Evolutionary conservation across 92 coral and sea anemone species (phyloP).

Genomic region (Epizoanthus stellaris): DNA sequence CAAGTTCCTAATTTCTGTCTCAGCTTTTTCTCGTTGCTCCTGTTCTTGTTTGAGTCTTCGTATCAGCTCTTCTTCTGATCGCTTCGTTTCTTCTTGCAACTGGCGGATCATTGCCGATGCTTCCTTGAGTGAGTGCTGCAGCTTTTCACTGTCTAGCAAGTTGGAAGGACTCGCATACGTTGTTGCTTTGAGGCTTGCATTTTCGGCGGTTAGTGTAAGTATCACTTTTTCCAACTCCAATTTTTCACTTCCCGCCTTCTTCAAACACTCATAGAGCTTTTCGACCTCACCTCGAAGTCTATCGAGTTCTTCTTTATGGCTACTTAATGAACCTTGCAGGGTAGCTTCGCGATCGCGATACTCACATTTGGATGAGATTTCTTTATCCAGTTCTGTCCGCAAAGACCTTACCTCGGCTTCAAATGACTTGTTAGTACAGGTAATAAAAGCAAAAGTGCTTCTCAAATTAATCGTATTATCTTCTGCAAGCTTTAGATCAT

Average conservation of each 20-base stretch:
- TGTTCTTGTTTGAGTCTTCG: neutral
- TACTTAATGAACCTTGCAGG: conserved; percentile 8
- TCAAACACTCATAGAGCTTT: conserved; percentile 12
- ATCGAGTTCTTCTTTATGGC: conserved; percentile 13
- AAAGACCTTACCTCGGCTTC: conserved; percentile 23
- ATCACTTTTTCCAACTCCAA: neutral
- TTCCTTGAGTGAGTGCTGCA: neutral
- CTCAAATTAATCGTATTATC: conserved; percentile 5
- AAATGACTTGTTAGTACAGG: conserved; percentile 18
- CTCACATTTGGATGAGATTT: conserved; percentile 30
- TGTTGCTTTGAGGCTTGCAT: neutral
- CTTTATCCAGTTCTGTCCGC: conserved; percentile 21
- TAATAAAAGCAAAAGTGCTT: conserved; percentile 8
- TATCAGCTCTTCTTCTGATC: neutral
- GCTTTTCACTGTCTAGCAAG: neutral
- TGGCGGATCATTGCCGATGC: neutral
- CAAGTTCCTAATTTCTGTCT: neutral
- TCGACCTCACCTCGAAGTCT: conserved; percentile 24
- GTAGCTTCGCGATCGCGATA: conserved; percentile 25
- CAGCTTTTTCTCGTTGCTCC: conserved; percentile 9
- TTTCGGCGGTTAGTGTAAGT: neutral
- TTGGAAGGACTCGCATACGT: neutral
- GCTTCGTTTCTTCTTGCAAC: neutral
- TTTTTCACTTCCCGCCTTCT: neutral
- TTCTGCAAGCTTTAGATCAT: conserved; percentile 34